phyloP scores from a whole-genome alignment of 2,113 vertebrate genomes.

The Myiagra hebetior region DNA sequence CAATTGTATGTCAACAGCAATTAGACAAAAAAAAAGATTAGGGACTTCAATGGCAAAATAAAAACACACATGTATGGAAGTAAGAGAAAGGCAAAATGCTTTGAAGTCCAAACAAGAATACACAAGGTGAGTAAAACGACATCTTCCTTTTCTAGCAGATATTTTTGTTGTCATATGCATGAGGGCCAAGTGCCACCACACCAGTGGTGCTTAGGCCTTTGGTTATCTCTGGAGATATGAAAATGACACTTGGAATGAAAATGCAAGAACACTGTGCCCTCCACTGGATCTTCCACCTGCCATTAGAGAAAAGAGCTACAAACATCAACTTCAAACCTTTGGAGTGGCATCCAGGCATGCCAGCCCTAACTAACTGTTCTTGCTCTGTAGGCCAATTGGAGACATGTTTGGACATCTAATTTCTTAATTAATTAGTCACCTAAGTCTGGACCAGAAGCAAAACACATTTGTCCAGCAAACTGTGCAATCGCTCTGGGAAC shows the following conservation, averaged over 20 bases:
- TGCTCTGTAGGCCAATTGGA: not conserved
- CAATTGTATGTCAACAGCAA: not conserved
- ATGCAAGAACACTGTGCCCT: not conserved
- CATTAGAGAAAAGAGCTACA: not conserved
- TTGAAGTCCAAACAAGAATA: not conserved
- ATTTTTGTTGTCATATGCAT: not conserved
- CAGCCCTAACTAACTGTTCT: not conserved
- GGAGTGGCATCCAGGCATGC: not conserved
- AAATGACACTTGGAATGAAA: not conserved
- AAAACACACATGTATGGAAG: not conserved
- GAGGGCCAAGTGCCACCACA: not conserved
- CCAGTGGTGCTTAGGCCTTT: not conserved
- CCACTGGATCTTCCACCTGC: not conserved
- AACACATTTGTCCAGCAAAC: conserved; percentile 37
- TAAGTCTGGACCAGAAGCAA: not conserved
- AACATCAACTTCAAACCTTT: not conserved
- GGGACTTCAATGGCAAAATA: not conserved
- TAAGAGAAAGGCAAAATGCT: not conserved
- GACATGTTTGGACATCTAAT: not conserved
- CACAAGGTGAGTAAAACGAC: not conserved
- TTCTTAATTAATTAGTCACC: conserved; percentile 14
- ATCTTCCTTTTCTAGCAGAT: not conserved
- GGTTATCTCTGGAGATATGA: accelerated
- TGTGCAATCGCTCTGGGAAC: not conserved
- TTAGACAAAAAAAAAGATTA: not conserved